Conservation (phyloP, 1,140 invertebrate genomes). For the Drosophila pseudoobscura region DNA sequence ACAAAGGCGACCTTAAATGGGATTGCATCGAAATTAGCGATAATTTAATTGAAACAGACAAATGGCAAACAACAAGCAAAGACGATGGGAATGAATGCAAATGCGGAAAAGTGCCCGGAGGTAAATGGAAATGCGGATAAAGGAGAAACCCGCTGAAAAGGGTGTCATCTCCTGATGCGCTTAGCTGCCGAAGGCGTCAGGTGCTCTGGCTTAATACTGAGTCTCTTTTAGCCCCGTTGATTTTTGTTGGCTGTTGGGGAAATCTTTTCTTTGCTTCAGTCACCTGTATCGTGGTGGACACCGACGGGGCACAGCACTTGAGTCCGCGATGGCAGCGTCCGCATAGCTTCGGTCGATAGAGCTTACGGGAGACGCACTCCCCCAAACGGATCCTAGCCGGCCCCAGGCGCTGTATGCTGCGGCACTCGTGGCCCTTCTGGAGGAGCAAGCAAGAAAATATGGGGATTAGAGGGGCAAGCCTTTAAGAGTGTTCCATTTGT, state of each 20-base stretch:
- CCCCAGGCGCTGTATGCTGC: conserved; percentile 85
- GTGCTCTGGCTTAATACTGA: conserved; percentile 17
- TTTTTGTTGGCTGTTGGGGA: not conserved
- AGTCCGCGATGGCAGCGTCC: conserved; percentile 84
- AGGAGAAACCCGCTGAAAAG: conserved; percentile 6
- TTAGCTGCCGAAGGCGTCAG: conserved; percentile 10
- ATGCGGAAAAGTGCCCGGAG: conserved; percentile 11
- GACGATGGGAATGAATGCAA: conserved; percentile 7
- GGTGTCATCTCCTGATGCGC: not conserved
- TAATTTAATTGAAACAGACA: conserved; percentile 60
- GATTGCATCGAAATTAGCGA: conserved; percentile 52
- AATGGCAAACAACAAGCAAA: conserved; percentile 32
- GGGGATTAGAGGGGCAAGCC: not conserved
- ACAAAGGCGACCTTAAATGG: conserved; percentile 19
- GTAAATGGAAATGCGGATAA: conserved; percentile 1
- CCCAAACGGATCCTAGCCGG: conserved; percentile 85
- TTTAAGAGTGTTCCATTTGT: conserved; percentile 1
- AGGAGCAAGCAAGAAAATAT: conserved; percentile 9
- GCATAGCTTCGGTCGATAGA: conserved; percentile 87
- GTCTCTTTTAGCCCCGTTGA: conserved; percentile 31
- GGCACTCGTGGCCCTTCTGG: conserved; percentile 87
- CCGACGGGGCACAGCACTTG: conserved; percentile 85
- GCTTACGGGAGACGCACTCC: conserved; percentile 86
- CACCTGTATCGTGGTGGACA: conserved; percentile 86
- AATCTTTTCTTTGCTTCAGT: conserved; percentile 32